Conservation (phyloP, 2,113 vertebrate genomes). For the Anser brachyrhynchus region DNA sequence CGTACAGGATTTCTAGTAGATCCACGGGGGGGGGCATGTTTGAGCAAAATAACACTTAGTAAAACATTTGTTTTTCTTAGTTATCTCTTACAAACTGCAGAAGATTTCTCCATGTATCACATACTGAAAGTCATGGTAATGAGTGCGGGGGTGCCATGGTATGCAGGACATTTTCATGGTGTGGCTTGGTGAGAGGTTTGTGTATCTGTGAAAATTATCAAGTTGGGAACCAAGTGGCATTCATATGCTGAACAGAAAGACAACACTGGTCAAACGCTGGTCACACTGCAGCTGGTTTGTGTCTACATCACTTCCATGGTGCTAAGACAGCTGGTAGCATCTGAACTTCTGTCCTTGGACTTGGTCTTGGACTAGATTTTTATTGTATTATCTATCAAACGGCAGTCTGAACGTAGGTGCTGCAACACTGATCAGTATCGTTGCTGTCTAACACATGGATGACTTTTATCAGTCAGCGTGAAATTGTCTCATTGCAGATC, state of each 20-base stretch:
- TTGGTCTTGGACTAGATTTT: not conserved
- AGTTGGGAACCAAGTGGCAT: not conserved
- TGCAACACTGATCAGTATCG: not conserved
- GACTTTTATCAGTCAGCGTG: not conserved
- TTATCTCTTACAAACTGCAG: not conserved
- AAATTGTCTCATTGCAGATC: not conserved
- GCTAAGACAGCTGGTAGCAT: not conserved
- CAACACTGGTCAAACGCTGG: not conserved
- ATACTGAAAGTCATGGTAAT: not conserved
- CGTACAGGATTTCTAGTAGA: not conserved
- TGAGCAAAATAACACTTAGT: not conserved
- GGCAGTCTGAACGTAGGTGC: not conserved
- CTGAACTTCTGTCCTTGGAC: not conserved
- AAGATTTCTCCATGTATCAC: not conserved
- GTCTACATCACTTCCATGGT: not conserved
- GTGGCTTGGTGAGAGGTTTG: not conserved
- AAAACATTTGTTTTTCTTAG: not conserved
- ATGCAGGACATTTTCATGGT: not conserved
- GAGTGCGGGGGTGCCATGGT: not conserved
- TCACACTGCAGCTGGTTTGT: not conserved
- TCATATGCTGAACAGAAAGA: not conserved
- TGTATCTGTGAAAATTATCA: not conserved
- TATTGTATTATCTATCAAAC: not conserved
- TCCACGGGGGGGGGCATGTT: not conserved
- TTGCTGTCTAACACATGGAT: not conserved